These are phyloP conservation scores for Falco punctatus DNA, from an alignment of 2,113 vertebrate genomes.

Conservation along the genomic window DNA sequence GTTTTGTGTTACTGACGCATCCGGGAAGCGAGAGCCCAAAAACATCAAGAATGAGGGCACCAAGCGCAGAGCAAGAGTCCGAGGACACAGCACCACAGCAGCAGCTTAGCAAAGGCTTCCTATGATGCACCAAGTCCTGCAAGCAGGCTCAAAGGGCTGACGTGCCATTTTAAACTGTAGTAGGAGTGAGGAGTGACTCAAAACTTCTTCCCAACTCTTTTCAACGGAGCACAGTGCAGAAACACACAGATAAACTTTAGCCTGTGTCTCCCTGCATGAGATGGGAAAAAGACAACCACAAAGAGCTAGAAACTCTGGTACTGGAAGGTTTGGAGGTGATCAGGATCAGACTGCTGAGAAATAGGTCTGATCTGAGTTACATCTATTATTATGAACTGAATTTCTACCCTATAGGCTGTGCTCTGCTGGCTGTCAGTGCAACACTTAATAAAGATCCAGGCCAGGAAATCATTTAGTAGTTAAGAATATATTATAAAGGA, in stretches of 20 bases:
- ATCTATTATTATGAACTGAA: not conserved
- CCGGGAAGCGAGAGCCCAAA: not conserved
- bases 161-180: not conserved
- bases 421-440: not conserved
- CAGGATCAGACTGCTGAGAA: not conserved
- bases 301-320: not conserved
- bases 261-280: not conserved
- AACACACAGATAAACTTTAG: not conserved
- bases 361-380: not conserved
- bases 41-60: not conserved
- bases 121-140: not conserved
- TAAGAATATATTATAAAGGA: not conserved
- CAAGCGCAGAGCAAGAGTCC: not conserved
- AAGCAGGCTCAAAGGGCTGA: not conserved
- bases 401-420: not conserved
- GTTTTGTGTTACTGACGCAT: not conserved
- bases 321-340: not conserved
- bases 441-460: not conserved
- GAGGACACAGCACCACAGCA: not conserved
- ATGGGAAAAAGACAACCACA: not conserved
- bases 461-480: not conserved
- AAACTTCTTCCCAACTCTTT: not conserved
- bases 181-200: not conserved
- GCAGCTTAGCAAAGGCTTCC: not conserved
- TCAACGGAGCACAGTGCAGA: not conserved